Evolutionary conservation across 2,797 vertebrate species (phyloP).

Genomic region (Ispidina lecontei): DNA sequence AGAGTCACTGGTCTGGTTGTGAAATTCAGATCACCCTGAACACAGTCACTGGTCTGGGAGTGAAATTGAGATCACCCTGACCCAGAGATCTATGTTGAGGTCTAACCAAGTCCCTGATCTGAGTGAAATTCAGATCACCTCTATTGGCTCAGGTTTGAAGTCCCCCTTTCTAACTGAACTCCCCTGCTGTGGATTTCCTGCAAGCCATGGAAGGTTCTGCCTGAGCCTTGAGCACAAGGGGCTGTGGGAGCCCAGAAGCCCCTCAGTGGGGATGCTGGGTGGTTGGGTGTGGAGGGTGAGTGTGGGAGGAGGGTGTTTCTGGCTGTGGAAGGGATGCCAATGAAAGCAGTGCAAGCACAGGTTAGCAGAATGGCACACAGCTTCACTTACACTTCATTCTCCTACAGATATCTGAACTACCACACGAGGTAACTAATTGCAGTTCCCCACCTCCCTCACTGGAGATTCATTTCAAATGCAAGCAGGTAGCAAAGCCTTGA

Average conservation of each 20-base stretch:
- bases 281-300: background rate
- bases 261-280: background rate
- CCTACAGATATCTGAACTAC: slow-evolving; percentile 48
- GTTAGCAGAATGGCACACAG: slow-evolving; percentile 22
- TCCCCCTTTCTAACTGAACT: background rate
- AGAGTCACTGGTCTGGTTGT: no score
- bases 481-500: background rate
- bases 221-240: background rate
- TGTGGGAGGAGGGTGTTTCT: no score
- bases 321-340: background rate
- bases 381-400: slow-evolving; percentile 57
- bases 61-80: no score
- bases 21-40: no score
- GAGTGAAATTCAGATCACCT: no score
- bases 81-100: no score
- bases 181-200: background rate
- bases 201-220: background rate
- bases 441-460: slow-evolving; percentile 38
- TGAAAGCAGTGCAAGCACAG: slow-evolving; percentile 12
- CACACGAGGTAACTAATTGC: slow-evolving; percentile 59
- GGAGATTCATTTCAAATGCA: slow-evolving; percentile 58
- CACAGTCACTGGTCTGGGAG: no score
- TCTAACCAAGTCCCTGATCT: no score
- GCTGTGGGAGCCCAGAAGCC: background rate
- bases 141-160: background rate